Evolutionary conservation across 1,140 invertebrate species (phyloP), one percentile per base, ranked within the genome.

Genomic region (Drosophila saltans): DNA sequence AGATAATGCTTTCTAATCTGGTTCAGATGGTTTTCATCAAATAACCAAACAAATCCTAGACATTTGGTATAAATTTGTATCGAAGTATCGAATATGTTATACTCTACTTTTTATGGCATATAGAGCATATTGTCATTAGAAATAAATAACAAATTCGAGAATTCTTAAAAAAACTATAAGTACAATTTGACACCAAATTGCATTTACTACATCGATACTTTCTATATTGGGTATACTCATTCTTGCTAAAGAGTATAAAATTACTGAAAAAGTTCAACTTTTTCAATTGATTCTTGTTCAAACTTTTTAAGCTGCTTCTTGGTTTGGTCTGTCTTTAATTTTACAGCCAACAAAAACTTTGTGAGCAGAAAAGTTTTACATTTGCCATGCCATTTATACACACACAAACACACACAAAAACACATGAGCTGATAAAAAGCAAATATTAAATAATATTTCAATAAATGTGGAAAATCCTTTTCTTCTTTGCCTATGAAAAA

Each of bases 401-500:
- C 0, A 16, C 70, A 36, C 58, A 55, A 68, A 67, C 52, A 58
- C 75, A 78, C 66, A 48, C 45, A 7, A 3, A 45, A n/a, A 75
- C 66, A 41, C 61, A 71, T 69, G 69, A 40, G 59, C 56, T 57
- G 68, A 59, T 45, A 72, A 73, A 72, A 69, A 66, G 74, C 66
- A 88, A 89, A 88, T 88, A 88, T 89, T 89, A 52, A 52, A 52
- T 52, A 88, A 88, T 84, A 89, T 89, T 88, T 80, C 80, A 84
- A 88, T 84, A 84, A 83, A 84, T 80, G 80, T 58, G 59, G 76
- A 64, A 65, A 88, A 89, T 89, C 84, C 84, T 84, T 88, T 88
- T 66, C 55, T 77, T 67, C 8, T 52, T 72, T 63, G 41, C 69
- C 78, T 62, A 72, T 59, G 24, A 39, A 56, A 45, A 33, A 39